Evolutionary conservation across 2,888 invertebrate genomes (phyloP), one percentile per base, ranked within the genome.

Genomic region (Merodon equestris): DNA sequence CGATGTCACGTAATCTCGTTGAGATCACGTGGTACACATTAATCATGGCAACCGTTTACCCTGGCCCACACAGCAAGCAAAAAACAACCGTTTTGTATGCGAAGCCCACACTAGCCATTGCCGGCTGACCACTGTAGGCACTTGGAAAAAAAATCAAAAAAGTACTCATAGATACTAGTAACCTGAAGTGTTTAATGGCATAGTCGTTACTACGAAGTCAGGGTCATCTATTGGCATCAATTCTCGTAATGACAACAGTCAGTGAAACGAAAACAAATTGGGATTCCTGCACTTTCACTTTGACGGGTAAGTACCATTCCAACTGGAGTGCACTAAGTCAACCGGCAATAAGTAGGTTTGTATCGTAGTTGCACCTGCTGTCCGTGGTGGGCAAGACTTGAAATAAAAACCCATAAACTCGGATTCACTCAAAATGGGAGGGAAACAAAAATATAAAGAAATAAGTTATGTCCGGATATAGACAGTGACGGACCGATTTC

Each of bases 401-500:
- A 27, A 27, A 2, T 4, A 34, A 56, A 44, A 50, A 48, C 48
- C 42, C 66, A 56, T 61, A 54, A 63, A 67, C 50, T 48, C 34
- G 27, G 19, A 72, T 45, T 40, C 57, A 45, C 57, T 54, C 27
- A 14, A 64, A 71, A 27, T 27, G 27, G 27, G 27, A 27, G 27
- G 27, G 27, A 27, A 27, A 27, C n/a, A n/a, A 27, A 27, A 27
- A 27, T 27, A 27, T 27, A 27, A 27, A 7, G 2, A 27, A 27
- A 42, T 18, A 42, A 40, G 12, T 45, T 12, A 18, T 19, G 12
- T 27, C 27, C 13, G n/a, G 14, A 47, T 48, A n/a, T 48, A 48
- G 57, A 66, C 54, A 27, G 27, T 66, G 77, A 66, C 42, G 47
- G 63, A 70, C 58, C 74, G 79, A 79, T 79, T 79, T 79, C 79